A percentile compares a stretch with the other conserved stretches of the same genome.
These are phyloP conservation scores for Ciconia maguari DNA, from an alignment of 2,113 vertebrate species.

Conservation along the genomic window DNA sequence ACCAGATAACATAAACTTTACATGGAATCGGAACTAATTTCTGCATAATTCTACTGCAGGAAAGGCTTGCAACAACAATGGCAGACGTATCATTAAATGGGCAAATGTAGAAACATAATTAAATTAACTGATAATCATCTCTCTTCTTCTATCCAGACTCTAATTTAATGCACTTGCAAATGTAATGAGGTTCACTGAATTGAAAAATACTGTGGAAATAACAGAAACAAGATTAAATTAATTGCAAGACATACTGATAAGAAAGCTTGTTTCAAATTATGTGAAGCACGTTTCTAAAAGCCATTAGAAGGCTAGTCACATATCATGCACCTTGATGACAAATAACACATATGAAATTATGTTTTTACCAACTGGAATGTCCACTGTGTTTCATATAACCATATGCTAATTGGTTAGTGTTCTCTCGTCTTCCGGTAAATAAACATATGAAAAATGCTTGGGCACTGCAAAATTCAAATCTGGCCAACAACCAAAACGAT, in stretches of 20 bases:
- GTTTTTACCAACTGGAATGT: constrained; percentile 6
- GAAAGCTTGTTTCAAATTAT: constrained; percentile 60
- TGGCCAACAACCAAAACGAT: background rate
- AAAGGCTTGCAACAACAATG: constrained; percentile 67
- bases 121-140: constrained; percentile 84
- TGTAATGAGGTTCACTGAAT: constrained; percentile 77
- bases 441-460: background rate
- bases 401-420: background rate
- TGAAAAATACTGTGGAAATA: constrained; percentile 79
- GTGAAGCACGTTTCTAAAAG: constrained; percentile 47
- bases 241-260: constrained; percentile 80
- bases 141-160: constrained; percentile 73
- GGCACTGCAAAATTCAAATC: background rate
- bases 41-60: constrained; percentile 46
- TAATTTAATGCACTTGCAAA: constrained; percentile 78
- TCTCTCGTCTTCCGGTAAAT: constrained; percentile 1
- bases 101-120: constrained; percentile 79
- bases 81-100: constrained; percentile 73
- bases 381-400: background rate
- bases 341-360: background rate
- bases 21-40: constrained; percentile 64
- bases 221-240: constrained; percentile 84
- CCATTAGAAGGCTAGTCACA: constrained; percentile 28
- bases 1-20: constrained; percentile 72
- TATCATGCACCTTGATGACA: constrained; percentile 39